phyloP scores from a whole-genome alignment of 2,113 vertebrate species.

The Steatornis caripensis region DNA sequence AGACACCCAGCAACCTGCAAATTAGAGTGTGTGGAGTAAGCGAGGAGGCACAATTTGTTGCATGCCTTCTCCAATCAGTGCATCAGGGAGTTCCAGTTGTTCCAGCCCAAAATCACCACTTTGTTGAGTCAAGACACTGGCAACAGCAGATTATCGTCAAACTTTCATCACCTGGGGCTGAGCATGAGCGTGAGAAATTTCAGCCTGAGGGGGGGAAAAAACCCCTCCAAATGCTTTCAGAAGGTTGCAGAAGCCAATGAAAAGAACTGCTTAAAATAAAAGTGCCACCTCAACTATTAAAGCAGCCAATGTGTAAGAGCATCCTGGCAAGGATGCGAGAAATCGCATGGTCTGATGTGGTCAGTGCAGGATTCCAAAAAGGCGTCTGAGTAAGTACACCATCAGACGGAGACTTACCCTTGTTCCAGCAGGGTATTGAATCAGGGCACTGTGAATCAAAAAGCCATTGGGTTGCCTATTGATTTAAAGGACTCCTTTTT shows the following conservation, averaged over 20 bases:
- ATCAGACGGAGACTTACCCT: neutral
- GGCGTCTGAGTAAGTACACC: neutral
- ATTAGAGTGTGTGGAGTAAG: neutral
- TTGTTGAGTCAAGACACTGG: neutral
- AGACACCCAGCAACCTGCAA: neutral
- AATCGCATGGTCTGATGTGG: neutral
- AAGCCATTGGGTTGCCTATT: neutral
- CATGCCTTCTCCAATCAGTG: neutral
- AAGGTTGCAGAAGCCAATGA: neutral
- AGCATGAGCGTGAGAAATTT: neutral
- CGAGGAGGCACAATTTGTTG: neutral
- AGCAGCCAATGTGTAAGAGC: neutral
- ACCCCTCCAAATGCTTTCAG: neutral
- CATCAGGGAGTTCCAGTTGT: neutral
- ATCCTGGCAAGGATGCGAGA: neutral
- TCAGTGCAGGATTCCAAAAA: neutral
- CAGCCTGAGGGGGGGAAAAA: neutral
- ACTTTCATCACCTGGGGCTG: neutral
- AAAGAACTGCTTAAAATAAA: conserved; percentile 22
- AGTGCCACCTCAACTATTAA: conserved; percentile 1
- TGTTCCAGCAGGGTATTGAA: neutral
- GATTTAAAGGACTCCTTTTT: neutral
- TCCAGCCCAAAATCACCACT: conserved; percentile 31
- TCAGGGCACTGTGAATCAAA: neutral
- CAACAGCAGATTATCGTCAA: conserved; percentile 1